Evolutionary conservation across 2,888 invertebrate genomes (phyloP).

Genomic region (Diaperis boleti): DNA sequence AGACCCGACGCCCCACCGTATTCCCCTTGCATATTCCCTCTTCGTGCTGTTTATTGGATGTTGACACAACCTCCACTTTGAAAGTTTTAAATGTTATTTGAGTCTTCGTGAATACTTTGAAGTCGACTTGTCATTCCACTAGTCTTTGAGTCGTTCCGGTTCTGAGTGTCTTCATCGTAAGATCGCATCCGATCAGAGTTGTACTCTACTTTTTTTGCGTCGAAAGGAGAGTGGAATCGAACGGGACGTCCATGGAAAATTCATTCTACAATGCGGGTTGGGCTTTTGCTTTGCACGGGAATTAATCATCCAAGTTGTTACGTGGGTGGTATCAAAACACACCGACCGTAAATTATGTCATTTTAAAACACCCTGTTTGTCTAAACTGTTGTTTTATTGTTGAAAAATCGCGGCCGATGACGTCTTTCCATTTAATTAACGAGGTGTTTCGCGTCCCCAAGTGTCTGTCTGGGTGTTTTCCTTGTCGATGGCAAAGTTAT

Average conservation of each 20-base stretch:
- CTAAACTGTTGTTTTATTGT: too few relatives aligned
- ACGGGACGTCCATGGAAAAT: slow-evolving; percentile 31
- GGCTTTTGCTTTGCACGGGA: too few relatives aligned
- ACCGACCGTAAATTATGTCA: too few relatives aligned
- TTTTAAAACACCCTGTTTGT: too few relatives aligned
- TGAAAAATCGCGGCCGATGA: background rate
- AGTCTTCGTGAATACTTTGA: slow-evolving; percentile 5
- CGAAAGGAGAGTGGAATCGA: slow-evolving; percentile 37
- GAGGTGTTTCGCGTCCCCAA: slow-evolving; percentile 48
- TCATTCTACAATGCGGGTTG: too few relatives aligned
- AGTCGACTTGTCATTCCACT: background rate
- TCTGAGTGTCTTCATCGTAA: slow-evolving; percentile 12
- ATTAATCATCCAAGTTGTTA: too few relatives aligned
- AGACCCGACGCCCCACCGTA: too few relatives aligned
- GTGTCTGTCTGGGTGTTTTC: slow-evolving; percentile 42
- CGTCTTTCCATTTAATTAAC: slow-evolving; percentile 51
- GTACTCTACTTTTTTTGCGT: slow-evolving; percentile 13
- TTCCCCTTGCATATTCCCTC: too few relatives aligned
- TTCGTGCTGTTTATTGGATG: too few relatives aligned
- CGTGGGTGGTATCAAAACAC: too few relatives aligned
- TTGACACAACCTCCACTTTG: background rate
- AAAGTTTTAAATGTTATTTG: slow-evolving; percentile 9
- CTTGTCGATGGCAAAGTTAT: slow-evolving; percentile 42
- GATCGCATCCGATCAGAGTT: slow-evolving; percentile 6
- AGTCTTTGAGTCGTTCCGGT: slow-evolving; percentile 4